Evolutionary conservation across 2,888 invertebrate species (phyloP).

Genomic region (Heliconius ismenius): DNA sequence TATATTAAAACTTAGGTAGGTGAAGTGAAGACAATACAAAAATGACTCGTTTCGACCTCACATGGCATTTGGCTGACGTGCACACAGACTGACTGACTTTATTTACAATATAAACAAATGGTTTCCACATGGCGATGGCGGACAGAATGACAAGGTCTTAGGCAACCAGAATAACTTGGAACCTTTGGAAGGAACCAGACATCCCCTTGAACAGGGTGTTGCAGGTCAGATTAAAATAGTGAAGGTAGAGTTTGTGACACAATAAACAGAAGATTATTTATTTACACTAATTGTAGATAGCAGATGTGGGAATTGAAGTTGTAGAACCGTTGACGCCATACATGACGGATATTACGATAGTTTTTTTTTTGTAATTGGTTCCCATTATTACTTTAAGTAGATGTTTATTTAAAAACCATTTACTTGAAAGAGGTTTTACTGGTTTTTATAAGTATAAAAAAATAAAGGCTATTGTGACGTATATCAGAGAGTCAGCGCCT

Average conservation of each 20-base stretch:
- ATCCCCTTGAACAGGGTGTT: background rate
- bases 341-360: background rate
- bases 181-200: constrained; percentile 17
- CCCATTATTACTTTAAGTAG: background rate
- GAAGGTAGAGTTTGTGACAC: constrained; percentile 64
- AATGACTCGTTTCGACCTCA: constrained; percentile 35
- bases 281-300: constrained; percentile 70
- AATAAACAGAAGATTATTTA: constrained; percentile 72
- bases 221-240: constrained; percentile 50
- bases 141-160: constrained; percentile 73
- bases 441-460: background rate
- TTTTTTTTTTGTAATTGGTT: constrained; percentile 8
- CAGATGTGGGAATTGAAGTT: constrained; percentile 63
- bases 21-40: constrained; percentile 19
- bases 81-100: constrained; percentile 56
- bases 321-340: constrained; percentile 28
- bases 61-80: constrained; percentile 62
- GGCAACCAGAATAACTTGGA: constrained; percentile 48
- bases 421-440: background rate
- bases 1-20: constrained; percentile 33
- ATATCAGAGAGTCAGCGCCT: background rate
- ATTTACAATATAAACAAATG: constrained; percentile 76
- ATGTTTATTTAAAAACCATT: background rate
- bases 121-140: constrained; percentile 77
- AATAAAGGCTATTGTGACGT: background rate